Percentiles rank a stretch among this genome's conserved stretches.
Evolutionary conservation across 2,797 vertebrate species (phyloP).

Genomic region (Dipus sagitta): DNA sequence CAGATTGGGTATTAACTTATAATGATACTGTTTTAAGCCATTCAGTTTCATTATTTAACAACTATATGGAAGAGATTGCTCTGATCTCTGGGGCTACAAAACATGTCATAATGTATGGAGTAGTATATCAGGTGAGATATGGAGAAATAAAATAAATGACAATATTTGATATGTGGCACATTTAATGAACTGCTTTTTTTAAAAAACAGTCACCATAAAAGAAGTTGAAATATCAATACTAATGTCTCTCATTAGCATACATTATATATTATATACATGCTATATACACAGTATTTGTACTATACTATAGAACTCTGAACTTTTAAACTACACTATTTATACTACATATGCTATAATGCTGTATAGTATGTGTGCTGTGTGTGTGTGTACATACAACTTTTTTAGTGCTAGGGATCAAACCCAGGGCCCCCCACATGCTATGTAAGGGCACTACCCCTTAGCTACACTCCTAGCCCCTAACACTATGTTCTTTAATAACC

Average conservation of each 20-base stretch:
- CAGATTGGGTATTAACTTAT: background rate
- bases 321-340: background rate
- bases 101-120: conserved; percentile 2
- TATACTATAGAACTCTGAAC: background rate
- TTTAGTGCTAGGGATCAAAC: background rate
- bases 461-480: background rate
- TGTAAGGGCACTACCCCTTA: background rate
- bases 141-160: background rate
- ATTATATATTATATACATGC: background rate
- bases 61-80: background rate
- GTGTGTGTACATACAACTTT: background rate
- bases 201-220: conserved; percentile 25
- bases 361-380: background rate
- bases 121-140: background rate
- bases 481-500: background rate
- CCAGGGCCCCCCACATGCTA: background rate
- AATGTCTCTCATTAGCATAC: conserved; percentile 10
- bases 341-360: background rate
- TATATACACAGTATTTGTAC: background rate
- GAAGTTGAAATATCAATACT: background rate
- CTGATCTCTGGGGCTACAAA: background rate
- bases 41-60: conserved; percentile 27
- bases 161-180: background rate
- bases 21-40: background rate
- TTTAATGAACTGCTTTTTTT: conserved; percentile 39